These are phyloP conservation scores for Ctenochaetus hawaiiensis DNA, from an alignment of 2,797 vertebrate species.

Conservation along the genomic window DNA sequence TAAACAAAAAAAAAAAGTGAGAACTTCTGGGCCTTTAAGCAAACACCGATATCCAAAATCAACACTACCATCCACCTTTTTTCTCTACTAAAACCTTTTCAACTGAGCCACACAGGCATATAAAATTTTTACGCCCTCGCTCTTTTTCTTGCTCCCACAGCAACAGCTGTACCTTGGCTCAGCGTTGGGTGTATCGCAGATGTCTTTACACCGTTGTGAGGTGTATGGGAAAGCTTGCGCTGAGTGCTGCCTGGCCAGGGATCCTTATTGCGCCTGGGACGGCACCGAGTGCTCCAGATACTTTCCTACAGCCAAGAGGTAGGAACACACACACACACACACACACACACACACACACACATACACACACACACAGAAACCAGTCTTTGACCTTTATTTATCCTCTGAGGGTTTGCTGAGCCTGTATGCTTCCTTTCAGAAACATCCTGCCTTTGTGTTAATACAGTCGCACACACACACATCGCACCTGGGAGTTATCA, in stretches of 20 bases:
- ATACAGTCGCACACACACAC: conserved; percentile 27
- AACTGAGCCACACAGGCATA: conserved; percentile 28
- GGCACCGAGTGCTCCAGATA: conserved; percentile 96
- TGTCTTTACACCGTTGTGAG: conserved; percentile 97
- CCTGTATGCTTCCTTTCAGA: conserved; percentile 37
- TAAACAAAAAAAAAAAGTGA: background rate
- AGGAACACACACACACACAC: conserved; percentile 43
- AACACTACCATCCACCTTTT: conserved; percentile 35
- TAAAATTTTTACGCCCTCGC: conserved; percentile 41
- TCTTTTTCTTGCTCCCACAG: conserved; percentile 81
- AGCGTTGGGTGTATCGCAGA: conserved; percentile 92
- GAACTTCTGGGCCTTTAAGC: conserved; percentile 23
- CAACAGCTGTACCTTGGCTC: conserved; percentile 98
- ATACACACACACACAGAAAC: conserved; percentile 21
- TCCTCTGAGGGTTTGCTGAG: conserved; percentile 43
- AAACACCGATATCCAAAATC: conserved; percentile 39
- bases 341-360: conserved; percentile 1
- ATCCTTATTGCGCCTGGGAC: conserved; percentile 99
- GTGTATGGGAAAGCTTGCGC: conserved; percentile 98
- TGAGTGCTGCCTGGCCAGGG: conserved; percentile 96
- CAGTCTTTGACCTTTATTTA: conserved; percentile 55
- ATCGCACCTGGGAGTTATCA: conserved; percentile 67
- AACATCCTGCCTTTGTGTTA: conserved; percentile 49
- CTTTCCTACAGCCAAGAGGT: conserved; percentile 98
- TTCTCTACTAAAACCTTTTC: conserved; percentile 29